Evolutionary conservation across 1,140 invertebrate species (phyloP), one percentile per base, ranked within the genome.

Genomic region (Drosophila asahinai): DNA sequence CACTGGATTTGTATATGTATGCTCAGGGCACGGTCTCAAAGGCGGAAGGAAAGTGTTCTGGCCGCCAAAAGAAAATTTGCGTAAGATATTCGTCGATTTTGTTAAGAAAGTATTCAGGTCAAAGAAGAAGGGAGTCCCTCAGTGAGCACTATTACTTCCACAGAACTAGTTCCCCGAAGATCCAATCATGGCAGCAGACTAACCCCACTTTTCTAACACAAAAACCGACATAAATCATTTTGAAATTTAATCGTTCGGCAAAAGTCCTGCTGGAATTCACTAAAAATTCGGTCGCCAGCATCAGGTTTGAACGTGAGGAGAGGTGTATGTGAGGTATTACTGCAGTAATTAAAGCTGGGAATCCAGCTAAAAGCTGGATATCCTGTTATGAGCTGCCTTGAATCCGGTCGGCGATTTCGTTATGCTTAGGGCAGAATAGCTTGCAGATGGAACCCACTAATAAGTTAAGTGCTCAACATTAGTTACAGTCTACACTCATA

Each of bases 201-300:
- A 33, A 63, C 17, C 40, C 61, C 45, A 59, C 45, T 55, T 55
- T 55, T 55, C 19, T 40, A 17, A 22, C 49, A 17, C 15, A 65
- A 74, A 81, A 89, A 80, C 52, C 66, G 71, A 77, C 63, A 91
- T 92, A 91, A 92, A 92, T 92, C 90, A 92, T 80, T 90, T 86
- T 70, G 80, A 70, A 84, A 91, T 91, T 86, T 75, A 80, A 82
- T 80, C 54, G 52, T 38, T 17, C 52, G 17, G 76, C 51, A 49
- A 59, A 61, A 65, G 27, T 40, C 55, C 57, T 66, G 66, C 72
- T 63, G 49, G 57, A 82, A 36, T 22, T 15, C 36, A 22, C 14
- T 7, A 5, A 38, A 22, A 55, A 55, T 2, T 38, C 36, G 54
- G 52, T 22, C 12, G 30, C 52, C 33, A 22, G 7, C 6, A 30